Evolutionary conservation across 1,140 invertebrate species (phyloP), one percentile per base, ranked within the genome.

Genomic region (Zaprionus africanus): DNA sequence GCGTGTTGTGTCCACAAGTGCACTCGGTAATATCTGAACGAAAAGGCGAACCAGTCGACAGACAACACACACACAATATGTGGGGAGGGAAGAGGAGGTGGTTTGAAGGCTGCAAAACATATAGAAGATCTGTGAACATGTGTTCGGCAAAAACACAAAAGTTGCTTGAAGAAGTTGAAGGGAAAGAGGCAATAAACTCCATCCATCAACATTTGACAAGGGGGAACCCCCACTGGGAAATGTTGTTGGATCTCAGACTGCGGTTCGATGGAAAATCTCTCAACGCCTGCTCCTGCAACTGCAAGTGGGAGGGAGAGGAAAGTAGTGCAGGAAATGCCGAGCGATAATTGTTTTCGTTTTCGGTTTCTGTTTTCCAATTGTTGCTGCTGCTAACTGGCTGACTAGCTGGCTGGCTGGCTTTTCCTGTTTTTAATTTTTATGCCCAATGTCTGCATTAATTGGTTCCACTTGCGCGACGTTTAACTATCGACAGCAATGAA

Each of bases 401-500:
- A 26, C 26, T 22, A 22, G 26, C 26, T 34, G 31, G 31, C 31
- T 57, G 49, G 67, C 58, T 68, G 43, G 64, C 31, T 69, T 73
- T 79, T 85, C 73, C 63, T 78, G 65, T 80, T 82, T 76, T 78
- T 64, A 54, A 57, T 62, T 74, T 53, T 56, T 28, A 28, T 49
- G 49, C 58, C 62, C 54, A 26, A 54, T 34, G 70, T 66, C 60
- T 67, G 81, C 75, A 79, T 87, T 87, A 88, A 88, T 87, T 87
- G 81, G 84, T 88, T 87, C 81, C 84, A 87, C 81, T 87, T 86
- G 83, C 82, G 46, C 83, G 83, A 65, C 72, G 79, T 79, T 86
- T 82, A 82, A 76, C 79, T 72, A 86, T 86, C 82, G 68, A 79
- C 61, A 54, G 59, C 57, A 85, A 73, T 75, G 65, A 81, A 65